These are phyloP conservation scores for Pica pica DNA, from an alignment of 2,113 vertebrate species.

Conservation along the genomic window DNA sequence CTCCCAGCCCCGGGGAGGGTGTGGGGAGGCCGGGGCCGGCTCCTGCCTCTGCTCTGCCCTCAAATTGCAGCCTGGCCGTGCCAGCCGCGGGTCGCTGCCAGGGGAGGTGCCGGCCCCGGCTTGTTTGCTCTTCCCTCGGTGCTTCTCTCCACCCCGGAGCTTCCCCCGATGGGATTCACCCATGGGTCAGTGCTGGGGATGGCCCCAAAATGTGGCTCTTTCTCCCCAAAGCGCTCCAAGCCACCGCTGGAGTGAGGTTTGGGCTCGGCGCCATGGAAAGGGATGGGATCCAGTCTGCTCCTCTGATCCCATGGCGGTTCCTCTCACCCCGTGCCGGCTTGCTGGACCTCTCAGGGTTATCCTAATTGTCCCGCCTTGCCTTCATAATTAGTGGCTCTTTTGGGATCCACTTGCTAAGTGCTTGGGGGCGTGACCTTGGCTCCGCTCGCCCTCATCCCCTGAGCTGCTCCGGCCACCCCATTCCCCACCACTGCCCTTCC, in stretches of 20 bases:
- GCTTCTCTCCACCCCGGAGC: background rate
- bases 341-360: background rate
- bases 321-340: background rate
- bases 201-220: background rate
- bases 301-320: background rate
- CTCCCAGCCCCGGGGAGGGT: background rate
- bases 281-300: background rate
- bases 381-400: conserved; percentile 6
- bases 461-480: rapidly evolving
- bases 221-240: rapidly evolving
- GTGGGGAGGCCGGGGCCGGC: background rate
- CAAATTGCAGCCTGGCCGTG: conserved; percentile 43
- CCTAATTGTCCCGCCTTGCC: background rate
- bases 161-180: background rate
- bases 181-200: background rate
- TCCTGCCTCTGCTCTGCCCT: conserved; percentile 35
- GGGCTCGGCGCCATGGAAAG: rapidly evolving
- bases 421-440: background rate
- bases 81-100: background rate
- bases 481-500: background rate
- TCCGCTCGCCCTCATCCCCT: background rate
- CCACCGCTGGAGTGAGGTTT: rapidly evolving
- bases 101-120: conserved; percentile 16
- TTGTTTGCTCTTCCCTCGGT: background rate
- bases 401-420: background rate